Conservation (phyloP, 2,888 invertebrate genomes). For the Kuschelorhynchus macadamiae region DNA sequence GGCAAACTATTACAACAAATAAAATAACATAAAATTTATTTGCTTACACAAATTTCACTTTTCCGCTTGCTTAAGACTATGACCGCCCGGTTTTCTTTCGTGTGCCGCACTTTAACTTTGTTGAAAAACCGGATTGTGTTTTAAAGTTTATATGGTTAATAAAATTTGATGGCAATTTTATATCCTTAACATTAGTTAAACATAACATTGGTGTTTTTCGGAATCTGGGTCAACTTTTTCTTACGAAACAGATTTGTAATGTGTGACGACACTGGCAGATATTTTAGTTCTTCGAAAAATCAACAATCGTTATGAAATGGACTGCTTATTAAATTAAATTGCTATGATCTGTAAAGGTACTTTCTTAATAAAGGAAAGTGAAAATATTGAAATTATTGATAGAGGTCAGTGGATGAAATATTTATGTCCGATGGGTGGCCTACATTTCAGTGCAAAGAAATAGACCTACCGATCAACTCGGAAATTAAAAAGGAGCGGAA, state of each 20-base stretch:
- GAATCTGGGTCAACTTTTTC: slow-evolving; percentile 11
- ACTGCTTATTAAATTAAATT: slow-evolving; percentile 1
- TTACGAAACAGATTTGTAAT: slow-evolving; percentile 1
- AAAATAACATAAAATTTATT: too few species aligned
- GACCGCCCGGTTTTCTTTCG: too few species aligned
- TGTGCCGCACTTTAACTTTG: too few species aligned
- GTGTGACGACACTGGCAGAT: background rate
- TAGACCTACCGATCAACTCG: background rate
- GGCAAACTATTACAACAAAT: too few species aligned
- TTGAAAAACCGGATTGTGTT: too few species aligned
- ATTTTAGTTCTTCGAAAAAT: slow-evolving; percentile 3
- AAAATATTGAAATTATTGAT: slow-evolving; percentile 5
- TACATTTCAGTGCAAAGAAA: background rate
- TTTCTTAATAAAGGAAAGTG: slow-evolving; percentile 17
- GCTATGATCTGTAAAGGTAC: background rate
- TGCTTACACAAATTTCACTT: too few species aligned
- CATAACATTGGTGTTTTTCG: background rate
- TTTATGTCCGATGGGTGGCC: background rate
- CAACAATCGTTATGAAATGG: slow-evolving; percentile 11
- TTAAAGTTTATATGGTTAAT: too few species aligned
- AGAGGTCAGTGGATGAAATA: background rate
- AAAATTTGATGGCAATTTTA: background rate
- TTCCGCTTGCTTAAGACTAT: too few species aligned
- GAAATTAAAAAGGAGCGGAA: too few species aligned
- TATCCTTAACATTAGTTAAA: background rate